A percentile compares a stretch with the other conserved stretches of the same genome.
Evolutionary conservation across 2,888 invertebrate species (phyloP).

Genomic region (Nebria salina): DNA sequence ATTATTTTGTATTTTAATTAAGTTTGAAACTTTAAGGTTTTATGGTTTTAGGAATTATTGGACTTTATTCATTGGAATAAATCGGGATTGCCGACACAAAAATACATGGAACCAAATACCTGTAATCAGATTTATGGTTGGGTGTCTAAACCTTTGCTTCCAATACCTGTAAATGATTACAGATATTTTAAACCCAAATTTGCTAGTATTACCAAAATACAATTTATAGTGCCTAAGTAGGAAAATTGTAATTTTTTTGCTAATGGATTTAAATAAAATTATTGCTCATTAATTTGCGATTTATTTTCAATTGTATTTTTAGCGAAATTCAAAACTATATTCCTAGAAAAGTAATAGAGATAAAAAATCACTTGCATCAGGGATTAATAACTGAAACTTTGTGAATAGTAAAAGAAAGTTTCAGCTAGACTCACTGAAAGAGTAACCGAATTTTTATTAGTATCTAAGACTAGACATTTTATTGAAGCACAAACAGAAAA

Average conservation of each 20-base stretch:
- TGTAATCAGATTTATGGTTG: constrained; percentile 58
- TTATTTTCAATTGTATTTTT: too few relatives aligned
- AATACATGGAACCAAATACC: constrained; percentile 57
- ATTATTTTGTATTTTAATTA: not conserved
- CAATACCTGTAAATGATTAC: constrained; percentile 53
- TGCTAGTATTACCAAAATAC: constrained; percentile 14
- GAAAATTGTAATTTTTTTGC: not conserved
- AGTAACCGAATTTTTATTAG: too few relatives aligned
- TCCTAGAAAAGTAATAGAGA: too few relatives aligned
- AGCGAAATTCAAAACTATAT: too few relatives aligned
- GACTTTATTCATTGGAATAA: constrained; percentile 53
- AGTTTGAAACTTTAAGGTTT: not conserved
- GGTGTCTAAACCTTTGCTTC: constrained; percentile 53
- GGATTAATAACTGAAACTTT: too few relatives aligned
- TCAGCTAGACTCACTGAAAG: too few relatives aligned
- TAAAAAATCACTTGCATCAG: too few relatives aligned
- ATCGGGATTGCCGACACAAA: constrained; percentile 55
- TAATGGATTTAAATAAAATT: too few relatives aligned
- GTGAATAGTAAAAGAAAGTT: too few relatives aligned
- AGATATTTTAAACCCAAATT: constrained; percentile 52
- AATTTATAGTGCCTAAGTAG: not conserved
- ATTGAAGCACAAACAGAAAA: too few relatives aligned
- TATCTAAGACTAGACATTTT: too few relatives aligned
- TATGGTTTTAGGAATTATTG: constrained; percentile 38
- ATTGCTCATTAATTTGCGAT: too few relatives aligned